Evolutionary conservation across 2,113 vertebrate species (phyloP).

Genomic region (Myrmecobius fasciatus): DNA sequence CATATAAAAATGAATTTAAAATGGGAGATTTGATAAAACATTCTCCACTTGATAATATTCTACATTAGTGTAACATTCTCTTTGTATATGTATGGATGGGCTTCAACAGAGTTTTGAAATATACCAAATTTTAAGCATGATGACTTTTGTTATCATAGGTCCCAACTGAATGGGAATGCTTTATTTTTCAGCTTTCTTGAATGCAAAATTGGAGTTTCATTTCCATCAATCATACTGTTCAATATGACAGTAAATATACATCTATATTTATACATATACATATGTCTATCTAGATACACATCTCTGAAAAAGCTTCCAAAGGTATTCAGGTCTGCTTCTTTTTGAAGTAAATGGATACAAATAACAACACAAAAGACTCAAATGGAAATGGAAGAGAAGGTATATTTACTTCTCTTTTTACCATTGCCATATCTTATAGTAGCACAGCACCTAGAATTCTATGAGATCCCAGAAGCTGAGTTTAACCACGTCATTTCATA

Average conservation of each 20-base stretch:
- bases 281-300: neutral
- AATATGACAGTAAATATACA: neutral
- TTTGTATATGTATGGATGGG: neutral
- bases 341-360: neutral
- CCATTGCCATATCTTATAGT: neutral
- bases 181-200: neutral
- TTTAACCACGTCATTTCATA: neutral
- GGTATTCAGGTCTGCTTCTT: neutral
- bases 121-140: neutral
- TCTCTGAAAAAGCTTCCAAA: neutral
- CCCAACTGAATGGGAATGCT: neutral
- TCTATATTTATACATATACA: neutral
- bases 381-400: neutral
- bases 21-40: neutral
- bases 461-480: neutral
- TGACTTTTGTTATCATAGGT: neutral
- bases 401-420: neutral
- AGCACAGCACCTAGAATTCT: neutral
- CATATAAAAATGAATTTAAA: neutral
- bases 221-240: neutral
- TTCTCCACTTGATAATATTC: neutral
- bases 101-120: neutral
- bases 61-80: neutral
- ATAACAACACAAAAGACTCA: neutral
- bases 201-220: conserved; percentile 19